phyloP scores from a whole-genome alignment of 2,888 invertebrate species.

The Stenolophus ochropezus region DNA sequence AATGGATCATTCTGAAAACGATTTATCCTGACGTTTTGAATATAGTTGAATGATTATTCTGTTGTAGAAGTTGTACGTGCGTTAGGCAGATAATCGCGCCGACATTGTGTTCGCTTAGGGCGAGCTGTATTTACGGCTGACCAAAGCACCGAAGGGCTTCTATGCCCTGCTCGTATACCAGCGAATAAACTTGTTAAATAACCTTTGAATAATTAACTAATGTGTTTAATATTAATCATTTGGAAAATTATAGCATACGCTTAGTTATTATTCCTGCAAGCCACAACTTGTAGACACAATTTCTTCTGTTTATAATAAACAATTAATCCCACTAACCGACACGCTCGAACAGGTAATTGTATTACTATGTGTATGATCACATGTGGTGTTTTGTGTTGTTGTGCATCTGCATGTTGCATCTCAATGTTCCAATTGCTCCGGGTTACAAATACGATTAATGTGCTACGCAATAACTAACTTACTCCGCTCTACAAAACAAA shows the following conservation, averaged over 20 bases:
- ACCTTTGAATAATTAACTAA: slow-evolving; percentile 57
- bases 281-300: background rate
- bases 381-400: background rate
- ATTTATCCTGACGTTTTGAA: slow-evolving; percentile 19
- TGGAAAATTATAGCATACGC: slow-evolving; percentile 41
- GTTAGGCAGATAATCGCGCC: slow-evolving; percentile 12
- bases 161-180: slow-evolving; percentile 14
- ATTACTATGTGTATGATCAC: background rate
- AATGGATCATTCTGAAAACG: slow-evolving; percentile 25
- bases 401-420: slow-evolving; percentile 16
- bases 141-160: slow-evolving; percentile 20
- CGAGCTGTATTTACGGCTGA: slow-evolving; percentile 45
- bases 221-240: slow-evolving; percentile 56
- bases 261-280: background rate
- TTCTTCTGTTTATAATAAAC: slow-evolving; percentile 20
- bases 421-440: background rate
- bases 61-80: slow-evolving; percentile 38
- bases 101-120: slow-evolving; percentile 2
- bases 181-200: slow-evolving; percentile 53
- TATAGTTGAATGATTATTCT: slow-evolving; percentile 30
- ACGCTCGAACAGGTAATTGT: background rate
- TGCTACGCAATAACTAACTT: background rate
- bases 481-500: background rate
- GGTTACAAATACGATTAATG: slow-evolving; percentile 16
- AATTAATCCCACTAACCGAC: background rate